These are phyloP conservation scores for Lamprologus callipterus DNA, from an alignment of 2,113 vertebrate genomes.

Conservation along the genomic window DNA sequence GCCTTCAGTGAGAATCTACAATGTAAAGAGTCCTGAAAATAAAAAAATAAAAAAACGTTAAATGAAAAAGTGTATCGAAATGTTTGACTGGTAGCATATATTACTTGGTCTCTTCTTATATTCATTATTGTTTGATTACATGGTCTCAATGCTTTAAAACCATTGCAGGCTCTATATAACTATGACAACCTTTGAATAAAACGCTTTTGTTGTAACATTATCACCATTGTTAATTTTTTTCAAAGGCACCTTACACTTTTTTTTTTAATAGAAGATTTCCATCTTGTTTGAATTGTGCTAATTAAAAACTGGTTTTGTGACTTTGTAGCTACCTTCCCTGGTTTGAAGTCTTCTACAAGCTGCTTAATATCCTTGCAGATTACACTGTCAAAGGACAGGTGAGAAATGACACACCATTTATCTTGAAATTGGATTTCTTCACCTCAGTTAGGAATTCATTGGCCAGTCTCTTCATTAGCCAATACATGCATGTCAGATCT, in stretches of 20 bases:
- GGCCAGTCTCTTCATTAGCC: not conserved
- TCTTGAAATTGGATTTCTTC: not conserved
- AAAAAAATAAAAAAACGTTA: not conserved
- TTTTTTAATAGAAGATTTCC: not conserved
- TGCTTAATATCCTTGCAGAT: slow-evolving; percentile 92
- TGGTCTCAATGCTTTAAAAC: not conserved
- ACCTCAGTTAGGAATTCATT: not conserved
- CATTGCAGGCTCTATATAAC: not conserved
- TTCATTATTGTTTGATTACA: not conserved
- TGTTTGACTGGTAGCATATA: not conserved
- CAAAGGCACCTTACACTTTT: not conserved
- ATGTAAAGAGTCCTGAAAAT: not conserved
- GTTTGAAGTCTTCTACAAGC: slow-evolving; percentile 98
- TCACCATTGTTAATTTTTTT: not conserved
- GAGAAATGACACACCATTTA: not conserved
- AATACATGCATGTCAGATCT: not conserved
- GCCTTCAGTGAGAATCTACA: not conserved
- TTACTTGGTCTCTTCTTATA: not conserved
- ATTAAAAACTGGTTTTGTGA: slow-evolving; percentile 8
- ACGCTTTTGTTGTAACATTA: not conserved
- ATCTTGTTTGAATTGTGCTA: not conserved
- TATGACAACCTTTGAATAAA: not conserved
- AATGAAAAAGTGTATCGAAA: not conserved
- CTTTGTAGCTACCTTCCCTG: slow-evolving; percentile 87
- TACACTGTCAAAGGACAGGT: slow-evolving; percentile 94